Evolutionary conservation across 2,113 vertebrate species (phyloP), one percentile per base, ranked within the genome.

Genomic region (Tachysurus vachellii): DNA sequence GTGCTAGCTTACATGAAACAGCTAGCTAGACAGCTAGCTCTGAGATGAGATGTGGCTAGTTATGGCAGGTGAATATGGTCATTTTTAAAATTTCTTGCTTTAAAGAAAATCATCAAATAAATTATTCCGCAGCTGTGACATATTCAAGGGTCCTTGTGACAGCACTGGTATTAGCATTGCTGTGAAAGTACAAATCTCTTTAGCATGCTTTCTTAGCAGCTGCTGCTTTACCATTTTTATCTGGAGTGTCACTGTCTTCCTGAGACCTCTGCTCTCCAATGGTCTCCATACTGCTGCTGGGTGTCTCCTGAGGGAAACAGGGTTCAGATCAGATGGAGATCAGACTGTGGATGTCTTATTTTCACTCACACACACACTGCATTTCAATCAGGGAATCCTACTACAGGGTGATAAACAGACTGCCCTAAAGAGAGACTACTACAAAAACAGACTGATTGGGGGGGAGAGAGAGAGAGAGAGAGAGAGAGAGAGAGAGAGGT

Each of bases 181-280:
- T 76, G n/a, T 4, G 5, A 6, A 23, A 26, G n/a, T 31, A 80
- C 28, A 17, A 57, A 80, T 36, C 2, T 31, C 10, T 56, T 80
- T 12, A 36, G 53, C 53, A 21, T 4, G 53, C 36, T 64, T 26
- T 11, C 16, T 36, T 16, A 85, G 50, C 47, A 76, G 36, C n/a
- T n/a, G n/a, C n/a, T n/a, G 12, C 47, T 73, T 54, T 91, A 95
- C 94, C 75, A 82, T 92, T 90, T 75, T 90, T 95, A 54, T 93
- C 92, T 4, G 85, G 42, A 26, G 44, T 75, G 31, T 93, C 92
- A 47, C 81, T 90, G 59, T 93, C 91, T 75, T 93, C 93, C 57
- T 90, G 91, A 21, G 70, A 66, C 66, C 91, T 91, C 28, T 85
- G 91, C 59, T 93, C 90, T 66, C 92, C 89, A 0, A 80, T 79